Evolutionary conservation across 2,888 invertebrate genomes (phyloP).

Genomic region (Melanargia galathea): DNA sequence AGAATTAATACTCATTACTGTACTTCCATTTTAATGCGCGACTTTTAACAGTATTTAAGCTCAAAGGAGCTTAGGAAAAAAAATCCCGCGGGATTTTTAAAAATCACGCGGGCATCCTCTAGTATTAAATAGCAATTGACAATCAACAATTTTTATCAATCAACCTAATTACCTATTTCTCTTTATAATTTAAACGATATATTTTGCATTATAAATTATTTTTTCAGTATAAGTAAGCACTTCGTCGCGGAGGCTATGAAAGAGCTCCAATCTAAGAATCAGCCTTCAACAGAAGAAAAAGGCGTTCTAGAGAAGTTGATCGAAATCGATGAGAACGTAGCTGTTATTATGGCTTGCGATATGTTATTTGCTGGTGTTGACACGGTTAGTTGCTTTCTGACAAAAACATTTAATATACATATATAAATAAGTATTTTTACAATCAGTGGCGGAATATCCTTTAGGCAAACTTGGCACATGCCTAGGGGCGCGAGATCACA

Average conservation of each 20-base stretch:
- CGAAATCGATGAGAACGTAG: slow-evolving; percentile 81
- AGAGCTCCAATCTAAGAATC: slow-evolving; percentile 48
- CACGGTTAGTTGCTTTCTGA: slow-evolving; percentile 20
- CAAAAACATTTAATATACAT: neutral
- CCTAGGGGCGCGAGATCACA: no score
- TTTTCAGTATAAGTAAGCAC: slow-evolving; percentile 31
- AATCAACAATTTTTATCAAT: no score
- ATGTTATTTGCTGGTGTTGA: slow-evolving; percentile 81
- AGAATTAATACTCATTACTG: no score
- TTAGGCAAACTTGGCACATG: no score
- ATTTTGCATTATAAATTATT: neutral
- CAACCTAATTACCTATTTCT: slow-evolving; percentile 40
- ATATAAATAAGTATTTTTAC: no score
- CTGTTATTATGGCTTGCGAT: slow-evolving; percentile 85
- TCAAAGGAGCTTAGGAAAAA: no score
- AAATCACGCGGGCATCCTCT: no score
- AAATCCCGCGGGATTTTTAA: no score
- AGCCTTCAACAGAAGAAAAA: slow-evolving; percentile 53
- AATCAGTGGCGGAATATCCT: no score
- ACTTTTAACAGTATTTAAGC: no score
- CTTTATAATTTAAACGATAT: neutral
- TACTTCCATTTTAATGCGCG: no score
- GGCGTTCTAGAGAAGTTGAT: slow-evolving; percentile 84
- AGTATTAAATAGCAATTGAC: no score
- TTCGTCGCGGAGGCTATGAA: slow-evolving; percentile 33